phyloP scores from a whole-genome alignment of 1,140 invertebrate genomes.

The Coptotermes formosanus region DNA sequence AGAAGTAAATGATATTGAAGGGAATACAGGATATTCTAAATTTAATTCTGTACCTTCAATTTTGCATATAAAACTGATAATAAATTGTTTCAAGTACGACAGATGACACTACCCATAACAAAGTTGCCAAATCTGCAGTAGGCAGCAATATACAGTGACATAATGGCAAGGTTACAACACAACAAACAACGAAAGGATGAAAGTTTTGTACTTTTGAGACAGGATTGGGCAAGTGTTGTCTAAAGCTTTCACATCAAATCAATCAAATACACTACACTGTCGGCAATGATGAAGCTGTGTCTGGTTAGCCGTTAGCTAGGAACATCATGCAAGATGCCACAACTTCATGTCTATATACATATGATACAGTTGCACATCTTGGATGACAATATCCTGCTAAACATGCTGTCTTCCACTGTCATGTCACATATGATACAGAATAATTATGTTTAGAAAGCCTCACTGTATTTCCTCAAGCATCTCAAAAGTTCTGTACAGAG shows the following conservation, averaged over 20 bases:
- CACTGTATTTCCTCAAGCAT: not conserved
- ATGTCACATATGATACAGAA: constrained; percentile 9
- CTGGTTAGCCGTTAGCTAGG: constrained; percentile 6
- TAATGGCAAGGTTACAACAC: constrained; percentile 23
- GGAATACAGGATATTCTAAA: not conserved
- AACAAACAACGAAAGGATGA: not conserved
- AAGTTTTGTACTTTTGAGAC: constrained; percentile 16
- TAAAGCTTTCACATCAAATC: constrained; percentile 19
- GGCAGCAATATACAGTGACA: not conserved
- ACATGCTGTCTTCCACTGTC: not conserved
- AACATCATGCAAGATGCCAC: not conserved
- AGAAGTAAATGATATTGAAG: not conserved
- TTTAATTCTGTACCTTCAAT: constrained; percentile 10
- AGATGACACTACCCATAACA: constrained; percentile 6
- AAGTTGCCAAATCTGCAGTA: not conserved
- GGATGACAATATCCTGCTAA: not conserved
- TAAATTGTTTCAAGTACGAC: not conserved
- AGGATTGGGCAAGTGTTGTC: not conserved
- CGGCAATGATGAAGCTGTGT: not conserved
- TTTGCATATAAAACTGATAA: not conserved
- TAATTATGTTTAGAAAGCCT: constrained; percentile 5
- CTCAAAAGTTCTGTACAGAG: constrained; percentile 20
- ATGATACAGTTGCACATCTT: not conserved
- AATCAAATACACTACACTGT: constrained; percentile 9
- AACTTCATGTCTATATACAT: not conserved